Conservation (phyloP, 2,113 vertebrate species). For the Oryzias melastigma region DNA sequence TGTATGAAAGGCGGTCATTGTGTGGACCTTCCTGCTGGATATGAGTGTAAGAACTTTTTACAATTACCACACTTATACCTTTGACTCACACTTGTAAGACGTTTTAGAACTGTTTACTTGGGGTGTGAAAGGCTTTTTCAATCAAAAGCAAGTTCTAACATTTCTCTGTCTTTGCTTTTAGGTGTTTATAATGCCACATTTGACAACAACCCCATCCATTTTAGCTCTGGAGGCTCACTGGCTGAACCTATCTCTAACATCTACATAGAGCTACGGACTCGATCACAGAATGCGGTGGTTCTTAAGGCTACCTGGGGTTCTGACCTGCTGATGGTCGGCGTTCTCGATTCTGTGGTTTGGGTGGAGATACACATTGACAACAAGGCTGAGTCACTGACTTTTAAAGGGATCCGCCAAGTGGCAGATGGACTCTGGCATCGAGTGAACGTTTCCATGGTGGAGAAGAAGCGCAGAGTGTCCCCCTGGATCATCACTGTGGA, state of each 20-base stretch:
- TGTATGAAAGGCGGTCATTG: constrained; percentile 83
- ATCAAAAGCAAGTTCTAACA: neutral
- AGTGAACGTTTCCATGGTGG: constrained; percentile 76
- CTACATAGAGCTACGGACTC: constrained; percentile 85
- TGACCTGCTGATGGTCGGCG: constrained; percentile 78
- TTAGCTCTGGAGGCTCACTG: constrained; percentile 74
- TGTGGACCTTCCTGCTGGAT: constrained; percentile 84
- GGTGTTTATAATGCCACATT: constrained; percentile 88
- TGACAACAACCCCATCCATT: constrained; percentile 73
- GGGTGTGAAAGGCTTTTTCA: too few species aligned
- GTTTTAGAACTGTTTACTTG: too few species aligned
- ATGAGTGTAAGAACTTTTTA: constrained; percentile 83
- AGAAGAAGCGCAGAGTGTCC: constrained; percentile 50
- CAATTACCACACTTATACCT: neutral
- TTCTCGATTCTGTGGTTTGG: constrained; percentile 78
- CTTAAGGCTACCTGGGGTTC: constrained; percentile 73
- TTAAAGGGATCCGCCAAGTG: constrained; percentile 66
- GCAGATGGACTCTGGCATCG: constrained; percentile 87
- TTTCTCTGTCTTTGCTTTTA: constrained; percentile 42
- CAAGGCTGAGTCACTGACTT: constrained; percentile 68
- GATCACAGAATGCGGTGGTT: constrained; percentile 82
- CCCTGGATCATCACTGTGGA: constrained; percentile 84
- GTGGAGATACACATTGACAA: constrained; percentile 78
- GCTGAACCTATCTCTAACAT: constrained; percentile 69
- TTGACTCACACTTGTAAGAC: too few species aligned